These are phyloP conservation scores for Drosophila lacertosa DNA, from an alignment of 1,140 invertebrate species.

Conservation along the genomic window DNA sequence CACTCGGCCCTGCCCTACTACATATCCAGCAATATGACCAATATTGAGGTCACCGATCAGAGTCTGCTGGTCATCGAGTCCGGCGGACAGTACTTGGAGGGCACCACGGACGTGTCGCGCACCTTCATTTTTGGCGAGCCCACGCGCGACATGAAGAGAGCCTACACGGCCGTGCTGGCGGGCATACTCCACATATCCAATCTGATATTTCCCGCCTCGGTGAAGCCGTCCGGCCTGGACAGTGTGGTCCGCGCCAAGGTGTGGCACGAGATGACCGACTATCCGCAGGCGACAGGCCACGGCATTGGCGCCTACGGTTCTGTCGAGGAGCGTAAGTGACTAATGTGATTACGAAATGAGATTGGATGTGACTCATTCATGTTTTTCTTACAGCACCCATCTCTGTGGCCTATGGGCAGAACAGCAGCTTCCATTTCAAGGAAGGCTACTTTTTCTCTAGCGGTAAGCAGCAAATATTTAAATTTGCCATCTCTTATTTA, in stretches of 20 bases:
- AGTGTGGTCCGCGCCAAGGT: constrained; percentile 90
- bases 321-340: constrained; percentile 71
- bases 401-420: constrained; percentile 86
- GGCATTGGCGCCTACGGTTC: constrained; percentile 94
- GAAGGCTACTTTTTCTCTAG: constrained; percentile 94
- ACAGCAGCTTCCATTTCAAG: constrained; percentile 87
- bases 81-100: constrained; percentile 92
- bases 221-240: constrained; percentile 89
- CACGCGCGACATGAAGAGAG: constrained; percentile 89
- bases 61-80: constrained; percentile 89
- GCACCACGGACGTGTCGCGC: constrained; percentile 96
- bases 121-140: constrained; percentile 95
- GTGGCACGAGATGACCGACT: constrained; percentile 93
- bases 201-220: constrained; percentile 88
- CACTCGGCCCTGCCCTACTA: constrained; percentile 97
- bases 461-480: constrained; percentile 85
- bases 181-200: constrained; percentile 91
- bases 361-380: background rate
- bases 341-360: background rate
- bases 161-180: constrained; percentile 95
- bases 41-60: constrained; percentile 88
- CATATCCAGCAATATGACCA: constrained; percentile 90
- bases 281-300: constrained; percentile 94
- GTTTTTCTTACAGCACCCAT: constrained; percentile 88
- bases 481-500: background rate